Evolutionary conservation across 1,140 invertebrate genomes (phyloP).

Genomic region (Penaeus indicus): DNA sequence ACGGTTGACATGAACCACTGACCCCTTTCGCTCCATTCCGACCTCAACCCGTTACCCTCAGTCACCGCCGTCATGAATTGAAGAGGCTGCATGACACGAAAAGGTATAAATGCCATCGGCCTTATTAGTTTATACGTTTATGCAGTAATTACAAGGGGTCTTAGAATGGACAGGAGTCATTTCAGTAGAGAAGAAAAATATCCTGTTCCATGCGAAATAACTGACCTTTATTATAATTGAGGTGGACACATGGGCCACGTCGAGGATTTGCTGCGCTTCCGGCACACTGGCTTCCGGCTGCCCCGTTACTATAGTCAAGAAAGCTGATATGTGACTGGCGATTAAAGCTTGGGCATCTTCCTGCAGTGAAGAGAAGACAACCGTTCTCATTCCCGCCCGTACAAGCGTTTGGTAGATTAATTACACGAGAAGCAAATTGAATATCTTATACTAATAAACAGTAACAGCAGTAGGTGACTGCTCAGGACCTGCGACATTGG

Average conservation of each 20-base stretch:
- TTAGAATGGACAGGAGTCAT: neutral
- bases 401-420: neutral
- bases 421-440: neutral
- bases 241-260: neutral
- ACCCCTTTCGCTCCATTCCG: neutral
- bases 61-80: neutral
- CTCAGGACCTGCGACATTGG: constrained; percentile 30
- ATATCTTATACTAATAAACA: neutral
- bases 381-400: neutral
- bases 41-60: neutral
- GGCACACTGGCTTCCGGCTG: neutral
- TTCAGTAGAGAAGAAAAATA: neutral
- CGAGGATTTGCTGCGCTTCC: neutral
- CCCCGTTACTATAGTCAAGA: constrained; percentile 33
- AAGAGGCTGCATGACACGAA: neutral
- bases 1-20: constrained; percentile 23
- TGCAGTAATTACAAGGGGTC: neutral
- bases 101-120: neutral
- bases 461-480: too few species aligned
- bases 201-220: too few species aligned
- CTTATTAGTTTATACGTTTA: neutral
- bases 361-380: neutral
- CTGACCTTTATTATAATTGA: neutral
- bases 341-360: constrained; percentile 41
- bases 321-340: constrained; percentile 43